Evolutionary conservation across 2,797 vertebrate species (phyloP), one percentile per base, ranked within the genome.

Genomic region (Acrossocheilus wenchowensis): DNA sequence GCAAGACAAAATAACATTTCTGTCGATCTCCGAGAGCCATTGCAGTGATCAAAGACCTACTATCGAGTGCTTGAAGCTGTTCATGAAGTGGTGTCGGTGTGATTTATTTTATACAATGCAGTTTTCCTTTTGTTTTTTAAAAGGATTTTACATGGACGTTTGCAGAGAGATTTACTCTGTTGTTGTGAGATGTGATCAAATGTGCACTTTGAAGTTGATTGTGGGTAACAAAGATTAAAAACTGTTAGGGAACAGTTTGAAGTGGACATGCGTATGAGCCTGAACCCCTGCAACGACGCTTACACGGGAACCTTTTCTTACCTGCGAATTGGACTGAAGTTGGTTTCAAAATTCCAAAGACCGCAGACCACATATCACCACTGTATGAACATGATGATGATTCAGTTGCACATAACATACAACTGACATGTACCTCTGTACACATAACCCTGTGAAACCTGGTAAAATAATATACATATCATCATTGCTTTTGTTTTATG

Each of bases 21-120:
- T 26, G 74, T 43, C 14, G 72, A 78, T 43, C 9, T 87, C 41
- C 26, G 15, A 17, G 50, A 72, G 36, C 64, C 77, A 26, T 86
- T 30, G 4, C 71, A 36, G 34, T 52, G 72, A 84, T 81, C n/a
- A 10, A 80, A 50, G 26, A 57, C 68, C 68, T 85, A 48, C 81
- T 87, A 78, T 78, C 86, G 84, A 86, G 54, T 86, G 89, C 89
- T 84, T 78, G 69, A 86, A 86, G 88, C 87, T 90, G 83, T 88
- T 86, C 50, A 86, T 71, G 83, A 75, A 77, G 83, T 88, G 66
- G 72, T 6, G 43, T 85, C 69, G 12, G 34, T 83, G 75, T 84
- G 81, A 62, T 87, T 87, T 84, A 78, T 73, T 88, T 87, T 83
- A 75, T 87, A 90, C 81, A 80, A 84, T 82, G 80, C 87, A 77